phyloP scores from a whole-genome alignment of 1,140 invertebrate species.

The Brachionus koreanus region DNA sequence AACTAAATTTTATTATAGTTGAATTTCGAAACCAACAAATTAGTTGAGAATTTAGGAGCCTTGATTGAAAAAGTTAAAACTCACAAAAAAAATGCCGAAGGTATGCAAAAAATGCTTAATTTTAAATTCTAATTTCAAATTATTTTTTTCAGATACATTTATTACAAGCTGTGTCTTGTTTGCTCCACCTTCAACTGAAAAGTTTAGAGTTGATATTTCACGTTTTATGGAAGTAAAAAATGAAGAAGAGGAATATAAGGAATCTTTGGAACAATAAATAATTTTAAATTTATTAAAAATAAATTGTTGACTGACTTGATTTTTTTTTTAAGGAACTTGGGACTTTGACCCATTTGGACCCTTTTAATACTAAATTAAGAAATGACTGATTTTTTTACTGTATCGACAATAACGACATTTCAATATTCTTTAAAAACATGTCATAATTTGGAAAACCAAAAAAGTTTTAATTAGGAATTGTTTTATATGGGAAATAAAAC shows the following conservation, averaged over 20 bases:
- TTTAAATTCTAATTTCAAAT: background rate
- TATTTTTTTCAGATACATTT: background rate
- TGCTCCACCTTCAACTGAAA: constrained; percentile 42
- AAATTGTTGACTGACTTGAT: background rate
- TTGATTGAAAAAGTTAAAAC: constrained; percentile 30
- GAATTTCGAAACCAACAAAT: background rate
- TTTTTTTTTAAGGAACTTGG: too few species aligned
- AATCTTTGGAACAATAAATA: background rate
- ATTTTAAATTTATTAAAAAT: background rate
- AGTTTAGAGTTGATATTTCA: constrained; percentile 34
- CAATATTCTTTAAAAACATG: too few species aligned
- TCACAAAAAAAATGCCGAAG: background rate
- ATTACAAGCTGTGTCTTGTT: constrained; percentile 1
- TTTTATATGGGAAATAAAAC: too few species aligned
- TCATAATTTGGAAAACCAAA: too few species aligned
- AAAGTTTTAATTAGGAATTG: too few species aligned
- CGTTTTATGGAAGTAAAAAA: background rate
- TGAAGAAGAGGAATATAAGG: background rate
- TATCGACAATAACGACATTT: too few species aligned
- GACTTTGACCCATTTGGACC: too few species aligned
- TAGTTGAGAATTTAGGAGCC: constrained; percentile 34
- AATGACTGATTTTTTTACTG: too few species aligned
- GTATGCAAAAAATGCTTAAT: background rate
- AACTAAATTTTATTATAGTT: constrained; percentile 32
- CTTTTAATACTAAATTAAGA: too few species aligned